Conservation (phyloP, 2,888 invertebrate species). For the Eremobia ochroleuca region DNA sequence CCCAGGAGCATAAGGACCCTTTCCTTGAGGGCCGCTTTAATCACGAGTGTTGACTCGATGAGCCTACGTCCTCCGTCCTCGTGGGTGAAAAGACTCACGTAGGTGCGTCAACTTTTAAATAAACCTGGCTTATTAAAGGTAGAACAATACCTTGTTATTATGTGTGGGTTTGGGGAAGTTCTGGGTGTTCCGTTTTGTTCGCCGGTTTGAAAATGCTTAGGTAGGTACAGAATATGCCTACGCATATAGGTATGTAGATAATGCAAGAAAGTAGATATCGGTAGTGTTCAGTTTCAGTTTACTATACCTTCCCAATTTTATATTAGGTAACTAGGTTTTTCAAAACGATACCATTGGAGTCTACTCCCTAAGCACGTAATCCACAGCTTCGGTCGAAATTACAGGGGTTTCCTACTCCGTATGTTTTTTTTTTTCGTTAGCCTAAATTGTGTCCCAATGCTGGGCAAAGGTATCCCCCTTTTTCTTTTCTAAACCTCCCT, state of each 20-base stretch:
- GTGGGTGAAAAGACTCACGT: slow-evolving; percentile 70
- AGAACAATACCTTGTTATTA: slow-evolving; percentile 25
- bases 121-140: slow-evolving; percentile 25
- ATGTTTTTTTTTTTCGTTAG: too few relatives aligned
- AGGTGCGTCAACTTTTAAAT: slow-evolving; percentile 46
- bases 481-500: too few relatives aligned
- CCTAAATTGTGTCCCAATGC: too few relatives aligned
- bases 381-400: not conserved
- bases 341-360: not conserved
- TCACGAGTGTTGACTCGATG: slow-evolving; percentile 85
- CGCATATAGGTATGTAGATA: not conserved
- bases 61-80: slow-evolving; percentile 63
- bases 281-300: not conserved
- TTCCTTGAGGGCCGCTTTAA: slow-evolving; percentile 84
- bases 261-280: not conserved
- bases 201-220: not conserved
- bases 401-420: not conserved
- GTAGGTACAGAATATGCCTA: not conserved
- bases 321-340: not conserved
- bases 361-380: not conserved
- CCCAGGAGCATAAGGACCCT: slow-evolving; percentile 80
- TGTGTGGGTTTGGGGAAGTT: not conserved
- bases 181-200: slow-evolving; percentile 35
- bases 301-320: not conserved
- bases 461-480: too few relatives aligned